Evolutionary conservation across 2,888 invertebrate species (phyloP), one percentile per base, ranked within the genome.

Genomic region (Dolomedes plantarius): DNA sequence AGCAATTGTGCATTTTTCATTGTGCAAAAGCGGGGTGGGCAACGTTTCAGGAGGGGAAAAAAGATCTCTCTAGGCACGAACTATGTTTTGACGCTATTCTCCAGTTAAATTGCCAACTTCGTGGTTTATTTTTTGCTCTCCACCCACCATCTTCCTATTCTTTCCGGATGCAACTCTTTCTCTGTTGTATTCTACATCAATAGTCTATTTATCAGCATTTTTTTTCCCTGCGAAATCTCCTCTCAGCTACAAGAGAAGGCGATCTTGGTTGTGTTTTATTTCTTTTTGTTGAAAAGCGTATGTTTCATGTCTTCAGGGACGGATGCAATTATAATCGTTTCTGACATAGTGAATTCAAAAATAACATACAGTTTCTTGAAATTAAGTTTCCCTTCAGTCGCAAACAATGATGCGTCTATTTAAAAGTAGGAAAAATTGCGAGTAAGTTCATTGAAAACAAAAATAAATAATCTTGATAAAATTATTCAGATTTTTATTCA

Each of bases 61-160:
- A 9, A n/a, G 23, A 6, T 62, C 62, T 62, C 16, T 3, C 16
- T 7, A 36, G 7, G 62, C 62, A 62, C 62, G 62, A 62, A 62
- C 28, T 62, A 16, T 27, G 7, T 62, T 62, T 62, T 62, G 62
- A 62, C 7, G 23, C 62, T 62, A 23, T 62, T 62, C 62, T 62
- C 27, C 27, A 27, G 62, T 23, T 6, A 23, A 62, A 62, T 62
- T 27, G 28, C 62, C 28, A 62, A 62, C 27, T 19, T 19, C 56
- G 62, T 62, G 28, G 62, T 62, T 62, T 62, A 62, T 19, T 62
- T 62, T 62, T 23, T 62, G 27, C 27, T 62, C 62, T 28, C 28
- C 62, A 23, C 62, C 62, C 62, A 28, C 28, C 23, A 27, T 9
- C 13, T 28, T 23, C 62, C 7, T 27, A 28, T 62, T 28, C 23